Evolutionary conservation across 2,797 vertebrate genomes (phyloP).

Genomic region (Nannoperca obscura): DNA sequence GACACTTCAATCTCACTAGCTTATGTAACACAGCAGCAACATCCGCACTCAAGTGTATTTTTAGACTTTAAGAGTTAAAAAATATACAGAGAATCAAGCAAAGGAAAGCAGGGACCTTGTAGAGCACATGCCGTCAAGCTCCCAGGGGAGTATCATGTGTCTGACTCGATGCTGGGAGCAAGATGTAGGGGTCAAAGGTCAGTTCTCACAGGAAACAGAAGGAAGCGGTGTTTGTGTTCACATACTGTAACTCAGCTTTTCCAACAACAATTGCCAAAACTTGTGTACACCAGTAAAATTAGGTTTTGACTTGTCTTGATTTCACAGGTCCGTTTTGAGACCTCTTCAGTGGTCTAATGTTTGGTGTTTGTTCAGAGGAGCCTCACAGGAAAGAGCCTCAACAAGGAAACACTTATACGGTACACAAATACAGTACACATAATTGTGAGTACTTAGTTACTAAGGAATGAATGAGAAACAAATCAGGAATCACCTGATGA

Average conservation of each 20-base stretch:
- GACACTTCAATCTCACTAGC: slow-evolving; percentile 72
- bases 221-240: slow-evolving; percentile 80
- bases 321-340: not conserved
- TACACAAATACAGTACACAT: not conserved
- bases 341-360: slow-evolving; percentile 1
- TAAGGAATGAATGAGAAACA: not conserved
- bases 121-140: slow-evolving; percentile 64
- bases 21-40: slow-evolving; percentile 79
- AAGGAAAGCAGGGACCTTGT: slow-evolving; percentile 75
- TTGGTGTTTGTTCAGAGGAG: slow-evolving; percentile 8
- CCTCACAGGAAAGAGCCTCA: not conserved
- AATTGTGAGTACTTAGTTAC: not conserved
- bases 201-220: slow-evolving; percentile 82
- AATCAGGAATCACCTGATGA: not conserved
- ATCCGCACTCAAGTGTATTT: slow-evolving; percentile 79
- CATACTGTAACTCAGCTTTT: slow-evolving; percentile 62
- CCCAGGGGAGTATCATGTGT: slow-evolving; percentile 77
- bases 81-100: slow-evolving; percentile 76
- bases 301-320: not conserved
- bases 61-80: slow-evolving; percentile 78
- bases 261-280: slow-evolving; percentile 34
- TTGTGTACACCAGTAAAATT: not conserved
- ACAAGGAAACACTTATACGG: not conserved
- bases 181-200: slow-evolving; percentile 76
- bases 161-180: slow-evolving; percentile 72